Conservation (phyloP, 2,797 vertebrate species). For the Anguilla pacifica region DNA sequence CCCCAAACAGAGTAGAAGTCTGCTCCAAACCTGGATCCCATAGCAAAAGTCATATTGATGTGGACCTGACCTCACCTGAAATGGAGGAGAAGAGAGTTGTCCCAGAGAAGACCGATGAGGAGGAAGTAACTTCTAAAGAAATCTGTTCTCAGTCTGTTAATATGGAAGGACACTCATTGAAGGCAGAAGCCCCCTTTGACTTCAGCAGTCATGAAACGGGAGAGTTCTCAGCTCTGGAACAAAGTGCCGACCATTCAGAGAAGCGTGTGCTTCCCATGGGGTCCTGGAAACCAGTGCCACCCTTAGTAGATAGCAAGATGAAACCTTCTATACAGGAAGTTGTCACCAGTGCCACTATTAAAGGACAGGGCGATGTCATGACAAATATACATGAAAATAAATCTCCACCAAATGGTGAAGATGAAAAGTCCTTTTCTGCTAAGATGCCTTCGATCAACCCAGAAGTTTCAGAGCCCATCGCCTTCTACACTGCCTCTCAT, state of each 20-base stretch:
- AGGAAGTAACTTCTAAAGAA: slow-evolving; percentile 6
- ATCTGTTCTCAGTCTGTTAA: slow-evolving; percentile 12
- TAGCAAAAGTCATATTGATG: neutral
- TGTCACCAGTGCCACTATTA: neutral
- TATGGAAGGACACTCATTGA: neutral
- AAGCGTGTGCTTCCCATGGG: slow-evolving; percentile 42
- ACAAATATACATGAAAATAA: slow-evolving; percentile 8
- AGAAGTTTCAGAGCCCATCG: neutral
- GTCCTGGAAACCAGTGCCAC: slow-evolving; percentile 64
- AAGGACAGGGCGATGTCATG: neutral
- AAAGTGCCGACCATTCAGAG: slow-evolving; percentile 12
- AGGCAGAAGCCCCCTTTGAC: slow-evolving; percentile 10
- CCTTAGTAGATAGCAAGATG: slow-evolving; percentile 25
- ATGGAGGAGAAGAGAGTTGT: slow-evolving; percentile 3
- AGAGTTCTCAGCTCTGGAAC: neutral
- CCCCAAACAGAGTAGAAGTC: slow-evolving; percentile 51
- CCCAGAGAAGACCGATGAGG: neutral
- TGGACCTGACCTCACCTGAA: slow-evolving; percentile 6
- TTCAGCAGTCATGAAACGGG: slow-evolving; percentile 2
- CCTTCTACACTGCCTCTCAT: neutral
- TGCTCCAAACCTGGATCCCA: slow-evolving; percentile 62
- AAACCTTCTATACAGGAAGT: neutral
- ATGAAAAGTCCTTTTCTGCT: slow-evolving; percentile 29
- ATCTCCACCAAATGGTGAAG: slow-evolving; percentile 32
- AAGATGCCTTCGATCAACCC: neutral